Evolutionary conservation across 2,888 invertebrate genomes (phyloP).

Genomic region (Drosophila hamatofila): DNA sequence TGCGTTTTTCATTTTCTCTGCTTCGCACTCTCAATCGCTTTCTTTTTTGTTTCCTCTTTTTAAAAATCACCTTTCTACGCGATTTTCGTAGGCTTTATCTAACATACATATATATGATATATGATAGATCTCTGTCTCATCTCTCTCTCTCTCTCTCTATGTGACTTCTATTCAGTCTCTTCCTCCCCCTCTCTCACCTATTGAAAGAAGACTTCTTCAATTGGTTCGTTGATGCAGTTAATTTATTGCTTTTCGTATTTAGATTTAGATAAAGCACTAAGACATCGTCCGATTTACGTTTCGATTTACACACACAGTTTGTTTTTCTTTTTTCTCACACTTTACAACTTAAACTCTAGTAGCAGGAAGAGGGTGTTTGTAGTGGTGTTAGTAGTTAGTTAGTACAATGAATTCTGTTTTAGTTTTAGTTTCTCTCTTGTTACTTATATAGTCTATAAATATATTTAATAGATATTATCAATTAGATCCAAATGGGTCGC

Average conservation of each 20-base stretch:
- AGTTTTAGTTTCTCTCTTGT: conserved; percentile 1
- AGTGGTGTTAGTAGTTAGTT: conserved; percentile 13
- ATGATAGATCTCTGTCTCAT: too few relatives aligned
- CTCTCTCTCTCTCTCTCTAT: neutral
- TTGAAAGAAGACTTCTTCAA: too few relatives aligned
- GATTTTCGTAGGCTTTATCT: neutral
- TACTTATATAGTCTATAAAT: conserved; percentile 14
- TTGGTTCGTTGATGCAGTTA: conserved; percentile 45
- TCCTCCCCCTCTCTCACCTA: neutral
- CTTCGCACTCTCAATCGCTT: too few relatives aligned
- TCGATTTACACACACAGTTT: conserved; percentile 35
- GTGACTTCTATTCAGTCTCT: too few relatives aligned
- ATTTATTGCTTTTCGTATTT: conserved; percentile 68
- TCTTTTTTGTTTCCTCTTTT: too few relatives aligned
- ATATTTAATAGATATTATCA: conserved; percentile 30
- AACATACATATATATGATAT: too few relatives aligned
- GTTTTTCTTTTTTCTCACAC: conserved; percentile 2
- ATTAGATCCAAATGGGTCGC: conserved; percentile 84
- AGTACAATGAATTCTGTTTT: conserved; percentile 4
- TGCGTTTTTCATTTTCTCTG: too few relatives aligned
- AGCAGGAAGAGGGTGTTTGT: conserved; percentile 55
- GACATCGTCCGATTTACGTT: conserved; percentile 47
- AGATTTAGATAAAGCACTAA: conserved; percentile 58
- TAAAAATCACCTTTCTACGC: neutral
- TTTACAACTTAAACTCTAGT: conserved; percentile 74